Base-by-base conservation (phyloP, 2,888 invertebrate genomes). In the Baccha elongata region DNA sequence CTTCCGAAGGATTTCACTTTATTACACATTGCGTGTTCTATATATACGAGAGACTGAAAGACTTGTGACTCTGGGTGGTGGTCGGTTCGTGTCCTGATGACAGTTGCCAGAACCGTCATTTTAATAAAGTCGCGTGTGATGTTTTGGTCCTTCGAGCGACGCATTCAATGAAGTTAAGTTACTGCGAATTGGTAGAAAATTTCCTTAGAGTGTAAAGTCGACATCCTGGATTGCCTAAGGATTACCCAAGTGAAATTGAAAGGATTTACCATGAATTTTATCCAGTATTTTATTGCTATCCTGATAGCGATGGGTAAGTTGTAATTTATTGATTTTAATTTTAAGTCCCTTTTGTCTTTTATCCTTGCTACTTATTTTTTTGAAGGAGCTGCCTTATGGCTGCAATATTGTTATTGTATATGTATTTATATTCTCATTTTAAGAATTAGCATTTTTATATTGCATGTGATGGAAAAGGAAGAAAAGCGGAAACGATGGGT, bases 181-280 rank as follows among this genome's bases (percentile, higher is more conserved):
- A 29, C 37, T 60, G 35, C 7, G 15, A 37, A 23, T 35, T 11
- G 44, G 3, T 29, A 26, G 60, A 29, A 60, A 32, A 44, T 60
- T 11, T 55, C 10, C 46, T 35, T 17, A 19, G 17, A 35, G 44
- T 60, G 44, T 58, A 58, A 35, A 58, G 17, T 5, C 42, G 19
- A 53, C 62, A 35, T 80, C 26, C 81, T 83, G 85, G 85, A 86
- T 85, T 86, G 84, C 79, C 44, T 75, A 69, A 80, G 88, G 87
- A 87, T 87, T 88, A 88, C 86, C 76, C 17, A 55, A 78, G 62
- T 83, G 83, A 83, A 83, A 83, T 83, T 83, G 83, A 88, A 87
- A 87, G 87, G 88, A 87, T 86, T 89, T 86, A 87, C 85, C 81
- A 88, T 88, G 89, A 87, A 86, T 85, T 85, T 86, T 79, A 86